phyloP scores from a whole-genome alignment of 1,140 invertebrate genomes.

The Subanguina moxae region DNA sequence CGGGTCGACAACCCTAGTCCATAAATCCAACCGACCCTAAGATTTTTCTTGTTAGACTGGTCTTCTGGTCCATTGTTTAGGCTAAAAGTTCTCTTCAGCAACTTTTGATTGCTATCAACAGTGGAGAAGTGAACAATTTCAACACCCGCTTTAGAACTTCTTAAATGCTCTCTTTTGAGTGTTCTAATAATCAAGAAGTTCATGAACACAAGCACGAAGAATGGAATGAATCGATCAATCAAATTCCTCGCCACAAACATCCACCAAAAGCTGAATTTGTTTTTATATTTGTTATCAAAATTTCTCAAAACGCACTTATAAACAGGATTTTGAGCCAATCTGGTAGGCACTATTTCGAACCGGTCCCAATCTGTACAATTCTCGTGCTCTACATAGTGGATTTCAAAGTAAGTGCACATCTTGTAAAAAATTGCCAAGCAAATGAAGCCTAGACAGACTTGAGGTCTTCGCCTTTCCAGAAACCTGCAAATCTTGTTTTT shows the following conservation, averaged over 20 bases:
- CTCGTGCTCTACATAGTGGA: constrained; percentile 42
- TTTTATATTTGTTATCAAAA: neutral
- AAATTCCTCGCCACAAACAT: constrained; percentile 54
- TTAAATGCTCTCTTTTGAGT: constrained; percentile 43
- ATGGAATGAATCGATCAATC: constrained; percentile 44
- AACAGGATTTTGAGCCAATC: constrained; percentile 8
- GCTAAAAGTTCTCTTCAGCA: constrained; percentile 4
- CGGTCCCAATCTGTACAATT: constrained; percentile 43
- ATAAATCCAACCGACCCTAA: constrained; percentile 36
- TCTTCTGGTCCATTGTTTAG: neutral
- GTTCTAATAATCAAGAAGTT: constrained; percentile 53
- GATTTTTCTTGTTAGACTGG: constrained; percentile 38
- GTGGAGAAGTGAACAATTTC: constrained; percentile 9
- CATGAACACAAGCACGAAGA: constrained; percentile 49
- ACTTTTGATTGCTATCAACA: constrained; percentile 16
- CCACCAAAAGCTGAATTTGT: constrained; percentile 50
- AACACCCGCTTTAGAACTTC: constrained; percentile 3
- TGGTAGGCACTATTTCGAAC: constrained; percentile 41
- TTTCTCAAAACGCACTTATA: neutral
- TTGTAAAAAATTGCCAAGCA: constrained; percentile 46
- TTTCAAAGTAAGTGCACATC: constrained; percentile 54
- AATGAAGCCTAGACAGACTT: constrained; percentile 40
- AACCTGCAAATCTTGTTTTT: constrained; percentile 36
- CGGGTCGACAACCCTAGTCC: too few species aligned
- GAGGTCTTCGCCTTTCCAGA: constrained; percentile 47